Base-by-base conservation (phyloP, 2,113 vertebrate genomes). In the Psophia crepitans region DNA sequence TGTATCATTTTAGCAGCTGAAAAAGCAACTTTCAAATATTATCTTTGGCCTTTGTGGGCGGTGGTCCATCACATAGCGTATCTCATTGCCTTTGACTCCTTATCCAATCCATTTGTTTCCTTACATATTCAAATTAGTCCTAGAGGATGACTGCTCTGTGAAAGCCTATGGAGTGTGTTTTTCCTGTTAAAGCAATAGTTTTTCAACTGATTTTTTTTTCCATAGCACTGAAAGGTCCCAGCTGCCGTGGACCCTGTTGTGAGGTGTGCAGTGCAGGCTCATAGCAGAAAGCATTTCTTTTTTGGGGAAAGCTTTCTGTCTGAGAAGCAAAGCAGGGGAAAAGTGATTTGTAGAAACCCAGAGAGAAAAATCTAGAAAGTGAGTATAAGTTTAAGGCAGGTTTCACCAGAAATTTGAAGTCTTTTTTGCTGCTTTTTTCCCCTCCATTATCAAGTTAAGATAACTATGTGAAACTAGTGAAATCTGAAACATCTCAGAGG, bases 101-200 rank as follows among this genome's bases (percentile, higher is more conserved):
- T 9, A 19, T 12, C 61, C 80, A 84, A 1, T 18, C 35, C 35
- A 60, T 77, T 81, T 94, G 48, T 87, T 73, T 91, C 68, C 69
- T 90, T 61, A 63, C 85, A 11, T 75, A 82, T 89, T 95, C 80
- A 79, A 13, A 82, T 75, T 61, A 84, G 48, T 64, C n/a, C 20
- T 61, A 20, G 21, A 49, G 57, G 73, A n/a, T 35, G 77, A 75
- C 13, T 73, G 32, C 53, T 41, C 53, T 48, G n/a, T 41, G n/a
- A 95, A 94, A 75, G 75, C n/a, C 66, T 32, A 24, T 1, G 4
- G 63, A 73, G 61, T 65, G 64, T 95, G 61, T 9, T 95, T 95
- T 87, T 79, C 23, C 37, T 63, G 8, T 91, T 84, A 84, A 78
- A 90, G 37, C 17, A 53, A 12, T 80, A 37, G 28, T 44, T 69